A percentile compares a stretch with the other conserved stretches of the same genome.
These are phyloP conservation scores for Liparis tanakae DNA, from an alignment of 2,797 vertebrate species.

Conservation along the genomic window DNA sequence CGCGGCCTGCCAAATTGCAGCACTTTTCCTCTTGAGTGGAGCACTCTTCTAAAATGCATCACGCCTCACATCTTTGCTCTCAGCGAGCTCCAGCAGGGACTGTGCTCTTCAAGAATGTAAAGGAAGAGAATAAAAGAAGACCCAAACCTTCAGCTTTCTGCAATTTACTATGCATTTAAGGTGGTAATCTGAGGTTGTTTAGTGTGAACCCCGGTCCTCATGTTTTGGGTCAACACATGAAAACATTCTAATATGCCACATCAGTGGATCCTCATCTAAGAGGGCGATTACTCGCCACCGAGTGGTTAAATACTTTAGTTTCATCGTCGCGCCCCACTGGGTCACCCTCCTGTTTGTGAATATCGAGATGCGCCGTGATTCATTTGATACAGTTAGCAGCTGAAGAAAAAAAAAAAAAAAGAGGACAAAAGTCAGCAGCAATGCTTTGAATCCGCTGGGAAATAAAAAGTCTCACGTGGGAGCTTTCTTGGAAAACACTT, in stretches of 20 bases:
- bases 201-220: background rate
- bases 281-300: background rate
- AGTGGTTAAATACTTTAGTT: slow-evolving; percentile 4
- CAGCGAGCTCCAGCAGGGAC: slow-evolving; percentile 29
- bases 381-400: slow-evolving; percentile 44
- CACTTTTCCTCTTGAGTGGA: slow-evolving; percentile 38
- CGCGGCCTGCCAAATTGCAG: slow-evolving; percentile 32
- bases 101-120: slow-evolving; percentile 24
- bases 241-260: background rate
- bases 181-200: background rate
- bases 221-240: background rate
- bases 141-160: slow-evolving; percentile 17
- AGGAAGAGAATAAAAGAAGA: background rate
- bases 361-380: slow-evolving; percentile 48
- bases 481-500: slow-evolving; percentile 68
- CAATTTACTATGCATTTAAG: background rate
- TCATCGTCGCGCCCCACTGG: background rate
- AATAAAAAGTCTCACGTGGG: slow-evolving; percentile 35
- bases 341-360: slow-evolving; percentile 18
- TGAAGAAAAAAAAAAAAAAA: background rate
- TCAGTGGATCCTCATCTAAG: background rate
- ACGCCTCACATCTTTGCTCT: slow-evolving; percentile 27
- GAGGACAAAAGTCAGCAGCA: slow-evolving; percentile 18
- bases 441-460: slow-evolving; percentile 41
- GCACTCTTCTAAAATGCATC: slow-evolving; percentile 46